A percentile compares a stretch with the other conserved stretches of the same genome.
These are phyloP conservation scores for Drosophila meridionalis DNA, from an alignment of 2,888 invertebrate species.

Conservation along the genomic window DNA sequence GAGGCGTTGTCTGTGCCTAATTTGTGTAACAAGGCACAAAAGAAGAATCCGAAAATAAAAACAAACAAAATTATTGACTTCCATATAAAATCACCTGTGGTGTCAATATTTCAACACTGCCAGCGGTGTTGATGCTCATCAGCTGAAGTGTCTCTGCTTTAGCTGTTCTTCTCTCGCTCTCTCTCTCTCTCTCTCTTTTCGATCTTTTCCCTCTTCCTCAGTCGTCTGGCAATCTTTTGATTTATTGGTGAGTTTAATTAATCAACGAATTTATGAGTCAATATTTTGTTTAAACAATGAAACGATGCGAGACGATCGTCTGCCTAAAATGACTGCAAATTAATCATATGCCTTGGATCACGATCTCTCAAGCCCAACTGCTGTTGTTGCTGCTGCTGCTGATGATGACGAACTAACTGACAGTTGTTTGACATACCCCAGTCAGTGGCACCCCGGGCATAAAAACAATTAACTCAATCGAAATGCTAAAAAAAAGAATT, in stretches of 20 bases:
- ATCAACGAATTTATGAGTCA: constrained; percentile 77
- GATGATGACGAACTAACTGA: constrained; percentile 78
- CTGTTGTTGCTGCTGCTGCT: constrained; percentile 17
- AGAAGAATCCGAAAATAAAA: constrained; percentile 19
- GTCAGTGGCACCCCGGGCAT: constrained; percentile 70
- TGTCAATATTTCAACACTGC: constrained; percentile 82
- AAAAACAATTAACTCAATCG: constrained; percentile 76
- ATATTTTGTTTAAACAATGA: constrained; percentile 72
- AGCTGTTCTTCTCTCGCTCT: constrained; percentile 14
- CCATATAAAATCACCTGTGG: constrained; percentile 80
- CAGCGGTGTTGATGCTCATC: constrained; percentile 78
- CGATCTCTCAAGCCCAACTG: constrained; percentile 48
- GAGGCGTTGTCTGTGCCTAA: constrained; percentile 32
- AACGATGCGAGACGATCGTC: constrained; percentile 42
- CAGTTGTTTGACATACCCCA: constrained; percentile 81
- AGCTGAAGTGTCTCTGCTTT: constrained; percentile 49
- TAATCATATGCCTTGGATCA: constrained; percentile 72
- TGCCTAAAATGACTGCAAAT: constrained; percentile 71
- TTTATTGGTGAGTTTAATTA: constrained; percentile 79
- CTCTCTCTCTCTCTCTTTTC: constrained; percentile 2
- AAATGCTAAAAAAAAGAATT: constrained; percentile 61
- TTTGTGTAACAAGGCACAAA: constrained; percentile 60
- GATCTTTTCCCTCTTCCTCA: constrained; percentile 11
- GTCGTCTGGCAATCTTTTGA: constrained; percentile 58
- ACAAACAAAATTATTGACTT: constrained; percentile 57